Evolutionary conservation across 2,113 vertebrate species (phyloP), one percentile per base, ranked within the genome.

Genomic region (Hyaena hyaena): DNA sequence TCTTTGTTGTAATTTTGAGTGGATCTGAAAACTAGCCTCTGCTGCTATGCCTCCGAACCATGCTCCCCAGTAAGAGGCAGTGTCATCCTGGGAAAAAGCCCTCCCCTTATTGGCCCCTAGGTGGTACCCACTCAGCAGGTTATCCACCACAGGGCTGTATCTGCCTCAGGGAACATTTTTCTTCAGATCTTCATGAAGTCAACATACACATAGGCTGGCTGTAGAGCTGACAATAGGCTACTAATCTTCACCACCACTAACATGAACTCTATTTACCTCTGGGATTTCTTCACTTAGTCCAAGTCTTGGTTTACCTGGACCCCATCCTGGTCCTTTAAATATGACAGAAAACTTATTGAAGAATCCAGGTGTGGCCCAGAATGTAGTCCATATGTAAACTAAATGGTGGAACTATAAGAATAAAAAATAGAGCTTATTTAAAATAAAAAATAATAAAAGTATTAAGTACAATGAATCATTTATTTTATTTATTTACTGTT

Each of bases 271-370:
- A 97, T 97, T 98, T 98, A 99, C 99, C 99, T 98, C 90, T 17
- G 99, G 99, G 93, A 99, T 99, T 93, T 99, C 98, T 53, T 97
- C 98, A 97, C 97, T 98, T 97, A 99, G 98, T 33, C 99, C 99
- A 92, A 99, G 99, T 93, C 99, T 99, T 97, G 98, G 98, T 99
- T 99, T 99, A 92, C 99, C 99, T 69, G 99, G 99, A 97, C 95
- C 98, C 99, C 99, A 99, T 93, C 99, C 99, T 23, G 99, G 99
- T 73, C 99, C 99, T 84, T 99, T 99, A 97, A 99, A 97, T 98
- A 99, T 98, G 87, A 99, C 98, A 91, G 98, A 99, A 95, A 99
- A 85, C 97, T 99, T 99, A 98, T 99, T 98, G 97, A 92, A 93
- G 96, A 99, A 97, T 83, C 98, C 99, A 96, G 99, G 98, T 96